Evolutionary conservation across 2,888 invertebrate species (phyloP), one percentile per base, ranked within the genome.

Genomic region (Sycophila texana): DNA sequence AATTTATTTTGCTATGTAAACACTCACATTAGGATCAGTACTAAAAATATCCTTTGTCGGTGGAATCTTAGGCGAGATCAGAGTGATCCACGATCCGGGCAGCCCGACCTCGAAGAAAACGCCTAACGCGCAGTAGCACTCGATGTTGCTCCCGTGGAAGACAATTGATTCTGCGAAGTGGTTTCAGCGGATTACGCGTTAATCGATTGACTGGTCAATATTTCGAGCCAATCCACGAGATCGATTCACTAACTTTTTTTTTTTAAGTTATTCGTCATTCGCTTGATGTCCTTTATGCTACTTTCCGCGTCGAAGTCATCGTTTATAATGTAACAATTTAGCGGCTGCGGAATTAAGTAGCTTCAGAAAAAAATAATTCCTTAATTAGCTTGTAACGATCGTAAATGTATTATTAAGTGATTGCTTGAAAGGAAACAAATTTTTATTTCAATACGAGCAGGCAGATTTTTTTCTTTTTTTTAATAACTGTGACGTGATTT

Each of bases 141-240:
- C 92, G 67, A 95, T 88, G 51, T 92, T 92, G 20, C 92, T 91
- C 0, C 96, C 96, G 85, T 96, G 95, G 0, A 96, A 92, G 2
- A 96, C 88, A 7, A 94, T 88, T 22, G 79, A 83, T 61, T 84
- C 88, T 88, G 61, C 39, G 49, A 70, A 76, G 22, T 61, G n/a
- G 58, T 18, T 63, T n/a, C 12, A 47, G 20, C 7, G 51, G 18
- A 49, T 18, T 61, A 16, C 12, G 2, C 18, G n/a, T n/a, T 39
- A 39, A 39, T 39, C 7, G 39, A 39, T 7, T 7, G 5, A 2
- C 5, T 39, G 39, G 39, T 39, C 39, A 4, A 39, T 39, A 39
- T 39, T 39, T 39, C 39, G 5, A 39, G 39, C 7, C 39, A 7
- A 39, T 39, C 39, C 39, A 0, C 4, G 5, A 4, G 4, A 39